Percentiles rank a stretch among this genome's conserved stretches.
phyloP scores from a whole-genome alignment of 92 coral and sea anemone genomes.

The Umimayanthus chanpuru region DNA sequence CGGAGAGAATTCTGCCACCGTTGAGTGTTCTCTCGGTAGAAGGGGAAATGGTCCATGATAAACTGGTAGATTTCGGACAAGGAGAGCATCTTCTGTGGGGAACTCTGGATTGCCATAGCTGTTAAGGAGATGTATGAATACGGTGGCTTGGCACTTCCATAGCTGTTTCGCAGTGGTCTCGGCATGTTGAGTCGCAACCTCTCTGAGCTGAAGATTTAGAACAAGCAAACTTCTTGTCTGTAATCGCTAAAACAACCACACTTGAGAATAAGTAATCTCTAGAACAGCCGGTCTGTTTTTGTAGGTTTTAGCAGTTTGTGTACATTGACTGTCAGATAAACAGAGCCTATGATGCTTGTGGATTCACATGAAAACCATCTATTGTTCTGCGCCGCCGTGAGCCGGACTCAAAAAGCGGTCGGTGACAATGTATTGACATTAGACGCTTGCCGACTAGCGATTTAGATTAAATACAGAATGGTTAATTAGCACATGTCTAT shows the following conservation, averaged over 20 bases:
- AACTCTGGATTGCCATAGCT: constrained; percentile 98
- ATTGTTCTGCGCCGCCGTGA: constrained; percentile 83
- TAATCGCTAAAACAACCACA: constrained; percentile 52
- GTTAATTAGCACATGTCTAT: constrained; percentile 99
- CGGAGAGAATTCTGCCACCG: constrained; percentile 99
- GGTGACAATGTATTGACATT: constrained; percentile 87
- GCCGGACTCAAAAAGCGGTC: constrained; percentile 70
- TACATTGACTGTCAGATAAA: constrained; percentile 90
- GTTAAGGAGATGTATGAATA: constrained; percentile 95
- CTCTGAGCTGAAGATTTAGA: constrained; percentile 10
- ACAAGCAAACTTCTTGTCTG: constrained; percentile 29
- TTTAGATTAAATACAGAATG: constrained; percentile 97
- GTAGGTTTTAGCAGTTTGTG: constrained; percentile 75
- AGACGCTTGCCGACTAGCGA: constrained; percentile 92
- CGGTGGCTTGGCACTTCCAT: constrained; percentile 99
- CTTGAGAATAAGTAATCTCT: constrained; percentile 53
- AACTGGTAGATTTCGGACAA: constrained; percentile 96
- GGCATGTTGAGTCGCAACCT: constrained; percentile 73
- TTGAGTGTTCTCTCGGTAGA: constrained; percentile 96
- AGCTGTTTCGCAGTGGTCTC: constrained; percentile 96
- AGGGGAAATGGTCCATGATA: constrained; percentile 98
- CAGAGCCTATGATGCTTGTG: constrained; percentile 77
- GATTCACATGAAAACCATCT: constrained; percentile 91
- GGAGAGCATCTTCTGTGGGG: constrained; percentile 98
- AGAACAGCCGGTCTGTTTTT: constrained; percentile 77